Conservation (phyloP, 2,888 invertebrate species). For the Microctonus brassicae region DNA sequence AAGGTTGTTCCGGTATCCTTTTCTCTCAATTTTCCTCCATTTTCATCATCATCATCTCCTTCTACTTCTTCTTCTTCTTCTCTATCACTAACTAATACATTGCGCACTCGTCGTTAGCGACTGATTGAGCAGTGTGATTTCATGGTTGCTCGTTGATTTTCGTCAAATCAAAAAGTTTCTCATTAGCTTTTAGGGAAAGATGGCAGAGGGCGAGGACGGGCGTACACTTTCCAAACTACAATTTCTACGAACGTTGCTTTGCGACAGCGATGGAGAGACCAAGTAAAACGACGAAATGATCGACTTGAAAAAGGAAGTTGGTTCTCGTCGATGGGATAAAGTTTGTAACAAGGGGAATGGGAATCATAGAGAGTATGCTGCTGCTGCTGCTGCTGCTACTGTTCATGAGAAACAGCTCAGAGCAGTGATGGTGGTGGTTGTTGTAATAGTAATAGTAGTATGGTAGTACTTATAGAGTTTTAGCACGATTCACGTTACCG, state of each 20-base stretch:
- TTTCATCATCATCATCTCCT: neutral
- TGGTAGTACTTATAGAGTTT: constrained; percentile 21
- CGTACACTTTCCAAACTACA: neutral
- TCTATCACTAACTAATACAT: neutral
- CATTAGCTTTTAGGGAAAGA: neutral
- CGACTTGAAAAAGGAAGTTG: constrained; percentile 10
- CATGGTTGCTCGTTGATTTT: neutral
- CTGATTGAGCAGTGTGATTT: constrained; percentile 7
- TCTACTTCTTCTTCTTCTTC: neutral
- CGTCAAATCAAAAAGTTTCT: constrained; percentile 19
- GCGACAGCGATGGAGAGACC: neutral
- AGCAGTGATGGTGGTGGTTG: no score
- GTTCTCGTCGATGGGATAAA: neutral
- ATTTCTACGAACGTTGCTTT: neutral
- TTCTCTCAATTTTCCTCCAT: neutral
- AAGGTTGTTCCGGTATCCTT: neutral
- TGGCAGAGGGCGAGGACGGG: neutral
- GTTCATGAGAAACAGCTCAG: neutral
- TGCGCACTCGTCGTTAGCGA: neutral
- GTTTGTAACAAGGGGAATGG: neutral
- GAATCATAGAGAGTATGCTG: neutral
- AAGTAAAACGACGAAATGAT: constrained; percentile 8
- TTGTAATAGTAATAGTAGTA: no score
- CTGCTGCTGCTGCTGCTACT: neutral
- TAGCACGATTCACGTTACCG: constrained; percentile 35